These are phyloP conservation scores for Liodrosophila aerea DNA, from an alignment of 2,888 invertebrate genomes.

Conservation along the genomic window DNA sequence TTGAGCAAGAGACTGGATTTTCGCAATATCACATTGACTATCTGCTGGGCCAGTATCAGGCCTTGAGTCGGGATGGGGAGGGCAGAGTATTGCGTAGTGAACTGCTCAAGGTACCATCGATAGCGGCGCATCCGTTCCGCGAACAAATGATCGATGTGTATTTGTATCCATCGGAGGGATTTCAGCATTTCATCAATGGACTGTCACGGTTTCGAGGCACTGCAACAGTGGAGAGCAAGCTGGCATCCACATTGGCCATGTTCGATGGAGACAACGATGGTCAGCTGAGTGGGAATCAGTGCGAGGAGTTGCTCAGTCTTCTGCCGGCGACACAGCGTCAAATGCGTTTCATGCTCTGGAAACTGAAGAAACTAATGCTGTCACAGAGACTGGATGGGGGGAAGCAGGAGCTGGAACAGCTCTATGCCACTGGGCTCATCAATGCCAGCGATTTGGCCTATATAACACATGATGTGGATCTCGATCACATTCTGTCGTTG, in stretches of 20 bases:
- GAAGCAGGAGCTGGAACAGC: background rate
- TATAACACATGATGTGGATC: conserved; percentile 49
- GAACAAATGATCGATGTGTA: conserved; percentile 37
- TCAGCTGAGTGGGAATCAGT: conserved; percentile 23
- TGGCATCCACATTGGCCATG: conserved; percentile 30
- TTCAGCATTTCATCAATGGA: conserved; percentile 38
- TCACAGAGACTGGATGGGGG: background rate
- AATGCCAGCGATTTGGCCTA: conserved; percentile 34
- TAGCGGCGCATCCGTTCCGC: conserved; percentile 46
- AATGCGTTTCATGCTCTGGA: conserved; percentile 44
- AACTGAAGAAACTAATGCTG: conserved; percentile 30
- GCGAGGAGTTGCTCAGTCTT: conserved; percentile 24
- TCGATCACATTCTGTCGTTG: conserved; percentile 41
- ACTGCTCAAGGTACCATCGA: conserved; percentile 34
- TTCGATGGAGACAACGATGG: conserved; percentile 44
- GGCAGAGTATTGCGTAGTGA: conserved; percentile 35
- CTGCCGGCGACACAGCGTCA: conserved; percentile 35
- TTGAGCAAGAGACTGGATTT: conserved; percentile 44
- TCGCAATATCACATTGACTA: conserved; percentile 41
- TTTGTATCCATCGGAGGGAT: conserved; percentile 40
- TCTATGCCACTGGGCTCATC: background rate
- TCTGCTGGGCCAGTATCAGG: conserved; percentile 33
- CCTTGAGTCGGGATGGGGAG: conserved; percentile 36
- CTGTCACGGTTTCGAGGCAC: conserved; percentile 39
- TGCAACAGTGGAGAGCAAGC: conserved; percentile 27